These are phyloP conservation scores for Octodon degus DNA, from an alignment of 2,113 vertebrate genomes.

Conservation along the genomic window DNA sequence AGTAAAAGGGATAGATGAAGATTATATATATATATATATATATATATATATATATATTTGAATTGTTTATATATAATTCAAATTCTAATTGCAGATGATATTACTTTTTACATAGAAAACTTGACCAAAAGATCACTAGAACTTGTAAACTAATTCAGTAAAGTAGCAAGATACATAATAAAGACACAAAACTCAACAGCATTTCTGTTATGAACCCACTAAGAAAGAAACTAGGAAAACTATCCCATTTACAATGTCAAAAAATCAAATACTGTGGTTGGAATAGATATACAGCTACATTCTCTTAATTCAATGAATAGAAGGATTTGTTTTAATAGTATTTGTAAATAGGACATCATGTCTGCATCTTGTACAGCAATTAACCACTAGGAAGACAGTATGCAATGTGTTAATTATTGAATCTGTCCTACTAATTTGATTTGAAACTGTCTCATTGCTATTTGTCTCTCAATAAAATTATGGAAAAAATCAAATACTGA, in stretches of 20 bases:
- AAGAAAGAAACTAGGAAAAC: not conserved
- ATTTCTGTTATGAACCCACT: not conserved
- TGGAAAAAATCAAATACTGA: not conserved
- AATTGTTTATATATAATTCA: not conserved
- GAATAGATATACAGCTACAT: no score
- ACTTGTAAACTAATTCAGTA: not conserved
- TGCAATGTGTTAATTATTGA: no score
- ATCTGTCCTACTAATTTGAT: no score
- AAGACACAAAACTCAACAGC: not conserved
- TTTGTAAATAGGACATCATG: no score
- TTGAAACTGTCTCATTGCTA: no score
- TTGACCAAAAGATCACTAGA: not conserved
- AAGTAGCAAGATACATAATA: not conserved
- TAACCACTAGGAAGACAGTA: no score
- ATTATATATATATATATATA: no score
- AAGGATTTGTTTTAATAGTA: no score
- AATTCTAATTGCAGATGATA: not conserved
- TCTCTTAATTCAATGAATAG: no score
- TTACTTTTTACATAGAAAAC: not conserved
- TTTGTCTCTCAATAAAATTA: no score
- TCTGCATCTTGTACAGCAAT: no score
- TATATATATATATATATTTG: not conserved
- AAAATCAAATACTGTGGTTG: not conserved
- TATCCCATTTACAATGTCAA: not conserved
- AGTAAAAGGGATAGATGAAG: not conserved